Conservation (phyloP, 2,113 vertebrate genomes). For the Motacilla tschutschensis region DNA sequence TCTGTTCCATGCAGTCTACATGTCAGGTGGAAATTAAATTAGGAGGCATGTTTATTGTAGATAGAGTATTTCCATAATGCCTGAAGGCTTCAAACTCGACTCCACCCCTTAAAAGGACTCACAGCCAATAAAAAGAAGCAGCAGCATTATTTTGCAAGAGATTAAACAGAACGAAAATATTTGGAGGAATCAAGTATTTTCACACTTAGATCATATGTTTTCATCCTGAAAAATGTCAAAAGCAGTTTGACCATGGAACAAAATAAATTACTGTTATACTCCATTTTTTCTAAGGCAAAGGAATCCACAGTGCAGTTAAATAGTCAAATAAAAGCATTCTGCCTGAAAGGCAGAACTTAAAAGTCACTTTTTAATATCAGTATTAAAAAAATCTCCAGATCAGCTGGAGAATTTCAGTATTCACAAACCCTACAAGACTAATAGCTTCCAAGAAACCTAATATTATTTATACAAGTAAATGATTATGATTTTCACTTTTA, state of each 20-base stretch:
- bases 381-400: not conserved
- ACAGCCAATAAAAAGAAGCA: not conserved
- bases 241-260: not conserved
- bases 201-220: not conserved
- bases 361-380: not conserved
- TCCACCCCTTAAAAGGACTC: not conserved
- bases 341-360: not conserved
- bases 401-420: not conserved
- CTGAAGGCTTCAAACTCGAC: not conserved
- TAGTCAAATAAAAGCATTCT: not conserved
- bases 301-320: not conserved
- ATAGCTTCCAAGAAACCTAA: not conserved
- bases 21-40: slow-evolving; percentile 12
- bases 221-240: not conserved
- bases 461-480: not conserved
- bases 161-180: not conserved
- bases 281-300: not conserved
- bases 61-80: not conserved
- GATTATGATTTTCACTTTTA: not conserved
- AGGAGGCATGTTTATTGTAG: not conserved
- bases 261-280: not conserved
- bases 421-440: not conserved
- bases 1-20: not conserved
- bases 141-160: not conserved
- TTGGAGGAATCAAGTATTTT: not conserved